Percentiles rank a stretch among this genome's conserved stretches.
These are phyloP conservation scores for Verasper variegatus DNA, from an alignment of 2,113 vertebrate species.

Conservation along the genomic window DNA sequence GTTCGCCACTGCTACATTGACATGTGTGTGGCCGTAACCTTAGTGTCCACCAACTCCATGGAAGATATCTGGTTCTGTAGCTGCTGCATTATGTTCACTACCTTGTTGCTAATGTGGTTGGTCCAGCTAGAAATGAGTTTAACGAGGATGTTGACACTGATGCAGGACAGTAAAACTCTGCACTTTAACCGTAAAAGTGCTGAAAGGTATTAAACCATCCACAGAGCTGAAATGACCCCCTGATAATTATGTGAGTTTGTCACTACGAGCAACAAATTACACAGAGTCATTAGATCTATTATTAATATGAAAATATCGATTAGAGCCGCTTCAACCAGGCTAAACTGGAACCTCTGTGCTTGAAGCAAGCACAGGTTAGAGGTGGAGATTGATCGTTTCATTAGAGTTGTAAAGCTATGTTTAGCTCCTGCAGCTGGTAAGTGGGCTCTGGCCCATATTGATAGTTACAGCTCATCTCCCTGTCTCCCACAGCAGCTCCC, in stretches of 20 bases:
- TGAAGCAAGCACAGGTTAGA: neutral
- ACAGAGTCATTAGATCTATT: neutral
- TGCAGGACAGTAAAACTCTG: neutral
- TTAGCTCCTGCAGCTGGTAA: constrained; percentile 39
- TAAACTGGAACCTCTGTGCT: neutral
- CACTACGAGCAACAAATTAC: neutral
- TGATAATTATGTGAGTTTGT: constrained; percentile 6
- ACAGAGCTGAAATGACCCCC: too few species aligned
- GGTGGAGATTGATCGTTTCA: constrained; percentile 28
- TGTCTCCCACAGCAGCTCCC: constrained; percentile 49
- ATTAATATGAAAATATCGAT: constrained; percentile 1
- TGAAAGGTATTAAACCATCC: neutral
- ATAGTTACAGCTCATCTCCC: constrained; percentile 61
- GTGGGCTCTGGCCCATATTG: constrained; percentile 42
- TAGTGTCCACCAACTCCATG: neutral
- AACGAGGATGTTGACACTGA: neutral
- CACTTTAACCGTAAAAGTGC: neutral
- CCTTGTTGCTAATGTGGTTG: neutral
- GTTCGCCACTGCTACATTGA: too few species aligned
- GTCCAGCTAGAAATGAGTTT: neutral
- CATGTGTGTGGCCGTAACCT: too few species aligned
- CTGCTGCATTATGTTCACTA: neutral
- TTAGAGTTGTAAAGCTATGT: constrained; percentile 40
- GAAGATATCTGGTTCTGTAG: neutral
- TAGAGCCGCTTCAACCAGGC: neutral